Percentiles rank a stretch among this genome's conserved stretches.
These are phyloP conservation scores for Julus scandinavius DNA, from an alignment of 2,888 invertebrate species.

Conservation along the genomic window DNA sequence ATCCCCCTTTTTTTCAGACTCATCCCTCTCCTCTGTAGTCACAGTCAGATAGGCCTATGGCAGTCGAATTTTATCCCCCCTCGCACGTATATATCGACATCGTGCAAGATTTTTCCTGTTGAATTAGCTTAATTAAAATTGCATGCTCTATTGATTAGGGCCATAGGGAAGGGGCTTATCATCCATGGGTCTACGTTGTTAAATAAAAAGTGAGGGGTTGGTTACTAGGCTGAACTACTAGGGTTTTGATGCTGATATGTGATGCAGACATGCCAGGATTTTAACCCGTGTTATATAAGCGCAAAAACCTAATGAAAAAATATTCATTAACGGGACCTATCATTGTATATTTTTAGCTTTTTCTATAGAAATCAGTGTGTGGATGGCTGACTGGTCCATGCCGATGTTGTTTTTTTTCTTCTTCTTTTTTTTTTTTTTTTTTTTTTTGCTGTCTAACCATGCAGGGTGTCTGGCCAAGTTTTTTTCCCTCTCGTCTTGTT, in stretches of 20 bases:
- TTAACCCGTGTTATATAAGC: background rate
- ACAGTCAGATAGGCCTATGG: background rate
- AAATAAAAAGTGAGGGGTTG: background rate
- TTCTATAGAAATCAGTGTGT: background rate
- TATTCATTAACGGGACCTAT: background rate
- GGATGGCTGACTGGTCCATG: background rate
- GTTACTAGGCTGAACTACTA: background rate
- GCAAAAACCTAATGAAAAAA: conserved; percentile 1
- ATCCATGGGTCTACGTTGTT: background rate
- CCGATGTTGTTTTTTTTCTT: background rate
- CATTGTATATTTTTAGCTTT: background rate
- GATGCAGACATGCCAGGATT: background rate
- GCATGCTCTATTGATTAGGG: conserved; percentile 46
- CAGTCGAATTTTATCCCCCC: background rate
- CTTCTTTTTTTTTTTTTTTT: background rate
- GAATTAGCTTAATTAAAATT: conserved; percentile 46
- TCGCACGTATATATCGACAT: background rate
- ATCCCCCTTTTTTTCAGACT: conserved; percentile 18
- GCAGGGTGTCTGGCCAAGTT: conserved; percentile 20
- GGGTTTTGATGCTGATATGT: background rate
- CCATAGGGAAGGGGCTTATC: conserved; percentile 40
- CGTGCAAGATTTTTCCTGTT: conserved; percentile 42
- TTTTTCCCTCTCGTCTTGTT: background rate
- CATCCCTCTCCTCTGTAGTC: background rate
- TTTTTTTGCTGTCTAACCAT: background rate